Evolutionary conservation across 2,888 invertebrate genomes (phyloP), one percentile per base, ranked within the genome.

Genomic region (Philopedon plagiatum): DNA sequence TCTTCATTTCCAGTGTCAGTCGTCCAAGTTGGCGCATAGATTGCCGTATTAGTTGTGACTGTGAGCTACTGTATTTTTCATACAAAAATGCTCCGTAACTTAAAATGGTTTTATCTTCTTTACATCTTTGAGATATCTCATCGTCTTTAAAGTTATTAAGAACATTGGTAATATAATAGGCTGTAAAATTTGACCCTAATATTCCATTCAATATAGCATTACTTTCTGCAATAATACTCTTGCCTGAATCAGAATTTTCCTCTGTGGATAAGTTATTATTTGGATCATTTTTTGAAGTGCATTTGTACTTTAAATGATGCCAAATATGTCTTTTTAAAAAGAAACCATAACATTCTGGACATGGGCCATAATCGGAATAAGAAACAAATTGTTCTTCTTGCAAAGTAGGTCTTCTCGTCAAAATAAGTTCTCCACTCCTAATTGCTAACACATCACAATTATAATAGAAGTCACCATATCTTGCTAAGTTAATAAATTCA

Each of bases 21-120:
- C 72, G 37, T 39, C 51, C 63, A 56, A 73, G 63, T 63, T 73
- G 68, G 11, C 68, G 58, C 72, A 62, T 73, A 7, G 66, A 51
- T 58, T 72, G 68, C 18, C 68, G 51, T 18, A 73, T 73, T 15
- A 73, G 58, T 49, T 73, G 68, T 11, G 39, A 19, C 46, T 73
- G 67, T 34, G 63, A 63, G 37, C 46, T 73, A 56, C 68, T 68
- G 37, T 73, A 73, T 73, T 73, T 73, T 68, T 73, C 68, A 68
- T 61, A 73, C 18, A 74, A 32, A 67, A 74, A 72, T 49, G 74
- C 71, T 46, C 69, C 64, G 65, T 37, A 69, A 39, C 64, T 32
- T 34, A 69, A 23, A 61, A 64, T 69, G 2, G 37, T n/a, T n/a
- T 58, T n/a, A 51, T 51, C 51, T 21, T 51, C 26, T 26, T n/a